Conservation (phyloP, 2,113 vertebrate genomes). For the Cyanoderma ruficeps region DNA sequence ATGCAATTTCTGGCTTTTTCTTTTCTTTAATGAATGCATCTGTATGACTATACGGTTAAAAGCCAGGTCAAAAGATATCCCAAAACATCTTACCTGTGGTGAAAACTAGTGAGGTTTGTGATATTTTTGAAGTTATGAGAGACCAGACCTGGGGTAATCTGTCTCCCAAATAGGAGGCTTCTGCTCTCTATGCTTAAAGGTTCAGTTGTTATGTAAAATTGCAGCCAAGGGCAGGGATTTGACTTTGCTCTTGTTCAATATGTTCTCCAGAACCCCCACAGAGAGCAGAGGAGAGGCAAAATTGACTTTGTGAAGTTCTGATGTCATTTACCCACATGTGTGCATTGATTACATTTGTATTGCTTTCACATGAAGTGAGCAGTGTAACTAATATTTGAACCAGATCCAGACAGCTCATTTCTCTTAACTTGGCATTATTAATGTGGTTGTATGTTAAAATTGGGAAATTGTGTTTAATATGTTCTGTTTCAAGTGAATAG, state of each 20-base stretch:
- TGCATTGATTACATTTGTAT: slow-evolving; percentile 38
- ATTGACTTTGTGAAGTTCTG: slow-evolving; percentile 15
- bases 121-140: not conserved
- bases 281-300: slow-evolving; percentile 6
- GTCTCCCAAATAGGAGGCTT: not conserved
- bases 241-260: slow-evolving; percentile 4
- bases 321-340: slow-evolving; percentile 31
- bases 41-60: not conserved
- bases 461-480: not conserved
- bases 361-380: slow-evolving; percentile 29
- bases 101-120: not conserved
- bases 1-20: not conserved
- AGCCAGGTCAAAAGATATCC: not conserved
- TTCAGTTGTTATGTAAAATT: slow-evolving; percentile 9
- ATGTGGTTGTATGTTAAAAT: not conserved
- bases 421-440: not conserved
- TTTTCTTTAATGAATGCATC: not conserved
- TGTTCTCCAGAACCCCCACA: not conserved
- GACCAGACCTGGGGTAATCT: not conserved
- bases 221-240: slow-evolving; percentile 9
- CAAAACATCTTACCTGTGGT: not conserved
- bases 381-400: not conserved
- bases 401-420: not conserved
- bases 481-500: not conserved
- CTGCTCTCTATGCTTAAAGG: not conserved